These are phyloP conservation scores for Sebastolobus altivelis DNA, from an alignment of 2,797 vertebrate species.

Conservation along the genomic window DNA sequence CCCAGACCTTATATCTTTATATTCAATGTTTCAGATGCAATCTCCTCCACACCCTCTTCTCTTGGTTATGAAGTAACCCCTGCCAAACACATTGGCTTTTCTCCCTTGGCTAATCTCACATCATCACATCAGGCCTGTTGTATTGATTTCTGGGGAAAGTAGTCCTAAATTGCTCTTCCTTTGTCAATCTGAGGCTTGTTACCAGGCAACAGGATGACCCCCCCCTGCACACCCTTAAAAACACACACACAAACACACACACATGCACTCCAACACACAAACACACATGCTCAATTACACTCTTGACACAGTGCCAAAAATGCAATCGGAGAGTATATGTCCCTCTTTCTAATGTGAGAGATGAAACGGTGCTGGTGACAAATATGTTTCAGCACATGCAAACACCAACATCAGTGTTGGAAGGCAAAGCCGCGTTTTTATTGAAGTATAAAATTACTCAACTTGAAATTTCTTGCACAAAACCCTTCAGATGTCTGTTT, in stretches of 20 bases:
- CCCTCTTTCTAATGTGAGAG: conserved; percentile 58
- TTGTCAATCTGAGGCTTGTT: conserved; percentile 88
- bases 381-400: conserved; percentile 61
- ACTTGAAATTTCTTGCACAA: conserved; percentile 12
- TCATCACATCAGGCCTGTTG: conserved; percentile 89
- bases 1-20: conserved; percentile 74
- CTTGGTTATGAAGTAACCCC: conserved; percentile 81
- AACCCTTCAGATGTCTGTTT: background rate
- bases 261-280: conserved; percentile 33
- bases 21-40: conserved; percentile 80
- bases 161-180: conserved; percentile 84
- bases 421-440: conserved; percentile 29
- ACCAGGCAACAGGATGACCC: conserved; percentile 87
- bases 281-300: conserved; percentile 69
- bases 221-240: conserved; percentile 9
- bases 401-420: conserved; percentile 37
- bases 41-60: conserved; percentile 72
- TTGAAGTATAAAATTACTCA: conserved; percentile 22
- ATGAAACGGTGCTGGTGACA: conserved; percentile 53
- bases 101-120: conserved; percentile 87
- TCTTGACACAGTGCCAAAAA: conserved; percentile 78
- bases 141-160: conserved; percentile 91
- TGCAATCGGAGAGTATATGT: conserved; percentile 77
- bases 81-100: conserved; percentile 82
- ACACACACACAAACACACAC: background rate